Base-by-base conservation (phyloP, 2,797 vertebrate genomes). In the Mormyrops attenuatus region DNA sequence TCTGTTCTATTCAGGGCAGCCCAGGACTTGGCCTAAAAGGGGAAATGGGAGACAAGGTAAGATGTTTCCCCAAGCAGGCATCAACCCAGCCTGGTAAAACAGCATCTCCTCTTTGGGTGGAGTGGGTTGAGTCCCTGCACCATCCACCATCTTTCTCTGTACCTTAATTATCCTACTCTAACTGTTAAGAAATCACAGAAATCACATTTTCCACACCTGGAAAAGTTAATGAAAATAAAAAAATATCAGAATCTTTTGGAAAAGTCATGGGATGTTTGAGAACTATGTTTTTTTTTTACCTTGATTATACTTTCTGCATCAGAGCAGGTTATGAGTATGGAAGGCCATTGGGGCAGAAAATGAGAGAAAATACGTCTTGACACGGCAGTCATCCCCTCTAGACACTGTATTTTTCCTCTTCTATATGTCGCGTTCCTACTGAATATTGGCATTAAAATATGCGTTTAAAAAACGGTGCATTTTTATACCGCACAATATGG, bases 41-140 rank as follows among this genome's bases (percentile, higher is more conserved):
- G 94, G 97, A 99, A 90, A 97, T 94, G 95, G 98, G 98, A 96
- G 97, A 96, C 93, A 99, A 98, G 97, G 98, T 98, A 96, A 69
- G 92, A 86, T 80, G 1, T 47, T 60, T 90, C 66, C 49, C 13
- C 77, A 85, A 69, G 87, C 26, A 34, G 44, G 1, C 41, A 63
- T 7, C 17, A 22, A 69, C 73, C 17, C 4, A 0, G 17, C 73
- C 38, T 80, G 73, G 15, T 80, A 44, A 80, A 80, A 1, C 38
- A 8, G 2, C 38, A 20, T 80, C 73, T 44, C 20, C 6, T 17
- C 73, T n/a, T 41, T 80, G 73, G 73, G 38, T n/a, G 73, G 73
- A 47, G 38, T 20, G 15, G 34, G 13, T 30, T 77, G 34, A 44
- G 38, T 44, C 38, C 11, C 38, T 44, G 73, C 34, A 80, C 73